Evolutionary conservation across 1,140 invertebrate genomes (phyloP).

Genomic region (Tribolium madens): DNA sequence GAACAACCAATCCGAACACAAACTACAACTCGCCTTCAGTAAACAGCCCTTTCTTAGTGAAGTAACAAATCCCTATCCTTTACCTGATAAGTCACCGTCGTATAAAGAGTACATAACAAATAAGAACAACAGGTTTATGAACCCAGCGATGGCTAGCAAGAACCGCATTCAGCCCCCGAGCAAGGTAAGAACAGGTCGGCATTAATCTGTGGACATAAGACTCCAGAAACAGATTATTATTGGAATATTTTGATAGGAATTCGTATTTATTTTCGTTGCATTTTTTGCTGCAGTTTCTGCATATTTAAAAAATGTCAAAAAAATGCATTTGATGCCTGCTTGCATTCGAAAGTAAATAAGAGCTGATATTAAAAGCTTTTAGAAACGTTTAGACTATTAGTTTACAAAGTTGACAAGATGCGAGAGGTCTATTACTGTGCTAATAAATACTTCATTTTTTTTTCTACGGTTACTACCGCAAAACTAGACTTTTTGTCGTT

Average conservation of each 20-base stretch:
- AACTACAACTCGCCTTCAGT: slow-evolving; percentile 82
- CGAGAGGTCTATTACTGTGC: neutral
- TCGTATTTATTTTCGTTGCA: neutral
- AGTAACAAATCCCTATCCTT: slow-evolving; percentile 94
- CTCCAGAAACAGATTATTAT: neutral
- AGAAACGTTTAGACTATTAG: neutral
- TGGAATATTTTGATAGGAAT: neutral
- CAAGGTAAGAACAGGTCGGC: slow-evolving; percentile 70
- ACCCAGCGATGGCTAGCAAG: slow-evolving; percentile 89
- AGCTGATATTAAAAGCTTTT: slow-evolving; percentile 15
- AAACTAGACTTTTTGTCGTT: no score
- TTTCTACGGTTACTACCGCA: neutral
- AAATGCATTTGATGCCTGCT: neutral
- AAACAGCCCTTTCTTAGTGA: slow-evolving; percentile 97
- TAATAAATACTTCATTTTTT: slow-evolving; percentile 11
- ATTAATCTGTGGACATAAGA: neutral
- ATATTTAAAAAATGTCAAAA: slow-evolving; percentile 23
- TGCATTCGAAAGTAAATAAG: slow-evolving; percentile 8
- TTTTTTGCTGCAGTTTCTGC: slow-evolving; percentile 2
- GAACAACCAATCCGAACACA: slow-evolving; percentile 57
- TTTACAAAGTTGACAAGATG: slow-evolving; percentile 9
- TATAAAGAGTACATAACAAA: slow-evolving; percentile 98
- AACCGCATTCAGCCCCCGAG: slow-evolving; percentile 92
- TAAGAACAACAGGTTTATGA: slow-evolving; percentile 95
- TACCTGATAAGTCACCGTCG: slow-evolving; percentile 94